phyloP scores from a whole-genome alignment of 2,113 vertebrate species.

The Chaetops frenatus region DNA sequence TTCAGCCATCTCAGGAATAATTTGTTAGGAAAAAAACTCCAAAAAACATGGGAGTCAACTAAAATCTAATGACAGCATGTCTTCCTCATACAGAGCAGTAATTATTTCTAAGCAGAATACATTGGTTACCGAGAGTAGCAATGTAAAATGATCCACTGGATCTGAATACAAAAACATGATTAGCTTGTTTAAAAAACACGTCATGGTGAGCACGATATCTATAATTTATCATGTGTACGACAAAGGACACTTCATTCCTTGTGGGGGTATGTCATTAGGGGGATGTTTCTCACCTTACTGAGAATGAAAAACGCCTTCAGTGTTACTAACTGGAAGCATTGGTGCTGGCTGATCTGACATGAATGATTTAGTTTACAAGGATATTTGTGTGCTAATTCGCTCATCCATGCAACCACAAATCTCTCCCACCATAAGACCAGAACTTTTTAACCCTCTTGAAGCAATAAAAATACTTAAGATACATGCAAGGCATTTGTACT shows the following conservation, averaged over 20 bases:
- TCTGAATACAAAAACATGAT: background rate
- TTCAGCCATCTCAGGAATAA: background rate
- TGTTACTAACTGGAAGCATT: background rate
- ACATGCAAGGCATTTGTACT: background rate
- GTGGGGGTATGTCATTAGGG: background rate
- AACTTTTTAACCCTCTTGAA: background rate
- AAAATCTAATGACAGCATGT: background rate
- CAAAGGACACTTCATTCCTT: background rate
- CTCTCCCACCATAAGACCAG: background rate
- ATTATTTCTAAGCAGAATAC: background rate
- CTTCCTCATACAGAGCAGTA: background rate
- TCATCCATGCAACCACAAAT: background rate
- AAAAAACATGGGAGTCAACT: background rate
- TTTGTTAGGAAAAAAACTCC: background rate
- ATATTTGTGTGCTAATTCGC: background rate
- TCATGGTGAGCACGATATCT: background rate
- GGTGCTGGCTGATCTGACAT: background rate
- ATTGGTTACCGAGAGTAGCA: background rate
- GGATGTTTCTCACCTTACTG: background rate
- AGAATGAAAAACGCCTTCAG: background rate
- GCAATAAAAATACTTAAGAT: background rate
- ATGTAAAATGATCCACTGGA: background rate
- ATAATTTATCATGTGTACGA: fast-evolving
- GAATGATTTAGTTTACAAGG: background rate
- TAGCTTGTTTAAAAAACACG: background rate